Evolutionary conservation across 2,888 invertebrate genomes (phyloP), one percentile per base, ranked within the genome.

Genomic region (Silvanus unidentatus): DNA sequence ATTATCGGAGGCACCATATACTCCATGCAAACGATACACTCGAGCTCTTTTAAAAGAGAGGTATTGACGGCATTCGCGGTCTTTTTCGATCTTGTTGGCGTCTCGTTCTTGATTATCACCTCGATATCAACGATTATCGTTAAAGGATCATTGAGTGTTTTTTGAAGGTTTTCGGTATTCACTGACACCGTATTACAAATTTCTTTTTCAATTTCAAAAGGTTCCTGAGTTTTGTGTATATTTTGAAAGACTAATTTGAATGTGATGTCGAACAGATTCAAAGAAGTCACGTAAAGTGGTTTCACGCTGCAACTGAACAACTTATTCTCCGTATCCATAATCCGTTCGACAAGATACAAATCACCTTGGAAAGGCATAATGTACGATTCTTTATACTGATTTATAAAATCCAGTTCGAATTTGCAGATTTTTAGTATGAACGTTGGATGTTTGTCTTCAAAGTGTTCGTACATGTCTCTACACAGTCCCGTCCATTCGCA

Each of bases 11-110:
- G 64, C 2, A 63, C 49, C 62, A 69, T 66, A 39, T 65, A 64
- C 14, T 65, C 61, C 32, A 66, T 54, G 48, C 69, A 69, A 6
- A 69, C 60, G 1, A 67, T 68, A 50, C 70, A 70, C 52, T 69
- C 68, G 2, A 70, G 32, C 37, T 58, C 55, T 3, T 12, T 37
- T 12, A 32, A 32, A 5, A 22, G n/a, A n/a, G n/a, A 5, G 22
- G 22, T 8, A 22, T 22, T 22, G 22, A 5, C 22, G 8, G 8
- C 5, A 32, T 6, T 28, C 10, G 28, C 28, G 6, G 6, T 10
- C 10, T 10, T 10, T 8, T 28, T 28, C 8, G 10, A 28, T 8
- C 28, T 28, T 28, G 28, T 28, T 28, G 6, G 28, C n/a, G n/a
- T 32, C 10, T 32, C 22, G 8, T 22, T 8, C 22, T 8, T 22